phyloP scores from a whole-genome alignment of 1,140 invertebrate genomes.

The Nomia melanderi region DNA sequence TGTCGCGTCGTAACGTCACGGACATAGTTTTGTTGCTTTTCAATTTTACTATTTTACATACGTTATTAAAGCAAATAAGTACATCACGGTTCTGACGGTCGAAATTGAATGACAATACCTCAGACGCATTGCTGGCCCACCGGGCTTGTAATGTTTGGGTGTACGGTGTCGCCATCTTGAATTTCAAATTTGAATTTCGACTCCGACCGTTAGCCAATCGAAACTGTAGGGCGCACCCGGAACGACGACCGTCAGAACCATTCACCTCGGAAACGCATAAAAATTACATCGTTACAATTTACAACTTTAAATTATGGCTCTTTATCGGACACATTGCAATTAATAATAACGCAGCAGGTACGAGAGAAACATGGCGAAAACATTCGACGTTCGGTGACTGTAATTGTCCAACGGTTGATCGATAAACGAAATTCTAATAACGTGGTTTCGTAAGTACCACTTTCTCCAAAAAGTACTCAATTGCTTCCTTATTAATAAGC shows the following conservation, averaged over 20 bases:
- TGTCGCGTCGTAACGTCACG: conserved; percentile 18
- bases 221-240: too few species aligned
- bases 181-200: too few species aligned
- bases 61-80: conserved; percentile 44
- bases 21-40: conserved; percentile 20
- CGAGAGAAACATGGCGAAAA: conserved; percentile 30
- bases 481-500: conserved; percentile 20
- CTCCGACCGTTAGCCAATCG: too few species aligned
- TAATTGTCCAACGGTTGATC: background rate
- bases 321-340: background rate
- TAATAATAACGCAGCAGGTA: conserved; percentile 35
- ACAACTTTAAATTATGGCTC: conserved; percentile 11
- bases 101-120: background rate
- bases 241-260: conserved; percentile 35
- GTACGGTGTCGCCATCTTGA: background rate
- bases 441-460: conserved; percentile 12
- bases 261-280: conserved; percentile 15
- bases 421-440: conserved; percentile 20
- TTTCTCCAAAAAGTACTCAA: too few species aligned
- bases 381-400: conserved; percentile 20
- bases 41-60: conserved; percentile 43
- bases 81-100: conserved; percentile 47
- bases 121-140: background rate
- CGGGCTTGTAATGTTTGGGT: too few species aligned
- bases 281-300: conserved; percentile 8